A percentile compares a stretch with the other conserved stretches of the same genome.
phyloP scores from a whole-genome alignment of 2,888 invertebrate genomes.

The Erebia epiphron region DNA sequence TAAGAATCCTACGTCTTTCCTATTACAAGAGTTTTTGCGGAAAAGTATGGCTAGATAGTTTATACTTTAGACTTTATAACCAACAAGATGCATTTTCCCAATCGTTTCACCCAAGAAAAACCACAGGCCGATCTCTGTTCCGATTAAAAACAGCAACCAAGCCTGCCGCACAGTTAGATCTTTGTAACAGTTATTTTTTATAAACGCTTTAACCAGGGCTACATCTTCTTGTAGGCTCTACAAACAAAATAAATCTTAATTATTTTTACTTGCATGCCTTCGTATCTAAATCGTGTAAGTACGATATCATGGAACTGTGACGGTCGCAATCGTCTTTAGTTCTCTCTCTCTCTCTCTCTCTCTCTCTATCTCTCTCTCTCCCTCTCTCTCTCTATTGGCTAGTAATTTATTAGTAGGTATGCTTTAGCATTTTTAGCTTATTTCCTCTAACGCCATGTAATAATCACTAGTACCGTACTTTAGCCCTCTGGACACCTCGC shows the following conservation, averaged over 20 bases:
- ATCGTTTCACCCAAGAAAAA: constrained; percentile 71
- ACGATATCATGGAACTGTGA: too few relatives aligned
- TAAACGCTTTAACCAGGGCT: constrained; percentile 51
- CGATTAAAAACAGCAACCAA: constrained; percentile 62
- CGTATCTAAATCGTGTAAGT: background rate
- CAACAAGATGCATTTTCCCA: constrained; percentile 68
- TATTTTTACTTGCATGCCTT: background rate
- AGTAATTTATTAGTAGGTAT: too few relatives aligned
- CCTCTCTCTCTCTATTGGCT: background rate
- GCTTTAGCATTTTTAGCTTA: too few relatives aligned
- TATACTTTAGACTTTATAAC: constrained; percentile 66
- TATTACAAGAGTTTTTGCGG: background rate
- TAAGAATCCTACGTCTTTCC: too few relatives aligned
- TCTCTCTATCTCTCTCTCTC: background rate
- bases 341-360: background rate
- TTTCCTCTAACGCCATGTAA: too few relatives aligned
- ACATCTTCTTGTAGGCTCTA: constrained; percentile 60
- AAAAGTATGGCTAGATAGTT: constrained; percentile 12
- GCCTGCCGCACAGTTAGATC: constrained; percentile 64
- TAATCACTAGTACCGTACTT: too few relatives aligned
- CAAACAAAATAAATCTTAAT: constrained; percentile 28
- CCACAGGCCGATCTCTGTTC: constrained; percentile 64
- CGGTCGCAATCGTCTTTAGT: background rate
- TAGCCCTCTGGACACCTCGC: too few relatives aligned
- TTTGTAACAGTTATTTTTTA: constrained; percentile 54